Evolutionary conservation across 2,888 invertebrate species (phyloP).

Genomic region (Pharmacophagus antenor): DNA sequence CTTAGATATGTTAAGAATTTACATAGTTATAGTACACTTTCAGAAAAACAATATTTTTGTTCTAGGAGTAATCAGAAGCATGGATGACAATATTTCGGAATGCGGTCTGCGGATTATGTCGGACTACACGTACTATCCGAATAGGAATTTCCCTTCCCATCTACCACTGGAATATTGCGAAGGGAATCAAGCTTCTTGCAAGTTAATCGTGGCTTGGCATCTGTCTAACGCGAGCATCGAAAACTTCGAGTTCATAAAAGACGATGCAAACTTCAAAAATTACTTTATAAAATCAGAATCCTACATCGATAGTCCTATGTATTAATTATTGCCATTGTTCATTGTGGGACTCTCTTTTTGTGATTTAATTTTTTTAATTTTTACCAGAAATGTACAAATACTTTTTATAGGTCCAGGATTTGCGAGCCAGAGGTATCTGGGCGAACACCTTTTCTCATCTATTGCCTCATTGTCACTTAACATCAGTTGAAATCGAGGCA

Average conservation of each 20-base stretch:
- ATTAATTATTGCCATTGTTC: too few relatives aligned
- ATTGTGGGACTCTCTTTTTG: too few relatives aligned
- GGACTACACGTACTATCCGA: constrained; percentile 66
- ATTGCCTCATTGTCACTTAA: too few relatives aligned
- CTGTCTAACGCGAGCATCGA: constrained; percentile 62
- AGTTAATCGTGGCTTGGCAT: constrained; percentile 66
- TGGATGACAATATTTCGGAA: constrained; percentile 52
- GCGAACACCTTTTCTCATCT: too few relatives aligned
- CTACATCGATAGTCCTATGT: constrained; percentile 35
- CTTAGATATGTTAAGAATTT: too few relatives aligned
- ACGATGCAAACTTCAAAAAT: constrained; percentile 59
- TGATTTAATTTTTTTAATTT: too few relatives aligned
- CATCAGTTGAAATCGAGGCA: too few relatives aligned
- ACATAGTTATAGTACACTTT: too few relatives aligned
- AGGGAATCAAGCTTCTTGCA: constrained; percentile 59
- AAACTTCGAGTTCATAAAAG: constrained; percentile 66
- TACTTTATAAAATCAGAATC: constrained; percentile 52
- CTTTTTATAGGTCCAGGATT: too few relatives aligned
- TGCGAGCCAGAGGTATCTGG: too few relatives aligned
- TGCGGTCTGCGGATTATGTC: constrained; percentile 61
- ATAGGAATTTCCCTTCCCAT: constrained; percentile 39
- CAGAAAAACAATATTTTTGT: background rate
- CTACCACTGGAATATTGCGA: constrained; percentile 66
- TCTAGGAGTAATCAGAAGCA: constrained; percentile 55
- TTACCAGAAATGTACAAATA: too few relatives aligned